These are phyloP conservation scores for Panthera uncia DNA, from an alignment of 2,113 vertebrate genomes.

Conservation along the genomic window DNA sequence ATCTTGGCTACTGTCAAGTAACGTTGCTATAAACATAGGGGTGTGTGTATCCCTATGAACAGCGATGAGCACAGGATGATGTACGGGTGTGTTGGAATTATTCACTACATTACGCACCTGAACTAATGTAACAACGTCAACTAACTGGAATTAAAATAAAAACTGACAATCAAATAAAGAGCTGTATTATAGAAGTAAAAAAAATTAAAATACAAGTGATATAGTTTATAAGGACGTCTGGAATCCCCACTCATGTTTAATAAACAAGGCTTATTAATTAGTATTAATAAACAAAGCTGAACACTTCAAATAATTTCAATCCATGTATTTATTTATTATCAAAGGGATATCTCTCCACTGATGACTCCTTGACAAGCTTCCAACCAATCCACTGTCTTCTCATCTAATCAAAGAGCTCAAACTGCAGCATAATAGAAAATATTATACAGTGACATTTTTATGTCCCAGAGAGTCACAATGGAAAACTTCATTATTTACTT, in stretches of 20 bases:
- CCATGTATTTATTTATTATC: background rate
- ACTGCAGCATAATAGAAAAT: background rate
- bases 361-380: background rate
- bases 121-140: background rate
- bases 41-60: background rate
- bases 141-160: background rate
- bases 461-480: background rate
- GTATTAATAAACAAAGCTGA: background rate
- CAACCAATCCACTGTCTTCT: background rate
- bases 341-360: background rate
- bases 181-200: background rate
- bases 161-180: background rate
- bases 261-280: background rate
- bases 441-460: background rate
- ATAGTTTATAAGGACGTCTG: background rate
- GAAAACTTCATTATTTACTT: background rate
- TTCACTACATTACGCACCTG: background rate
- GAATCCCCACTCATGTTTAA: background rate
- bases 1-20: background rate
- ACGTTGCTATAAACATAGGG: background rate
- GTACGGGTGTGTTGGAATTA: background rate
- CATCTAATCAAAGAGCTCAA: background rate
- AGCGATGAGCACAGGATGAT: background rate
- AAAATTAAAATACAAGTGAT: background rate
- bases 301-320: constrained; percentile 4